Base-by-base conservation (phyloP, 2,113 vertebrate genomes). In the Aldabrachelys gigantea region DNA sequence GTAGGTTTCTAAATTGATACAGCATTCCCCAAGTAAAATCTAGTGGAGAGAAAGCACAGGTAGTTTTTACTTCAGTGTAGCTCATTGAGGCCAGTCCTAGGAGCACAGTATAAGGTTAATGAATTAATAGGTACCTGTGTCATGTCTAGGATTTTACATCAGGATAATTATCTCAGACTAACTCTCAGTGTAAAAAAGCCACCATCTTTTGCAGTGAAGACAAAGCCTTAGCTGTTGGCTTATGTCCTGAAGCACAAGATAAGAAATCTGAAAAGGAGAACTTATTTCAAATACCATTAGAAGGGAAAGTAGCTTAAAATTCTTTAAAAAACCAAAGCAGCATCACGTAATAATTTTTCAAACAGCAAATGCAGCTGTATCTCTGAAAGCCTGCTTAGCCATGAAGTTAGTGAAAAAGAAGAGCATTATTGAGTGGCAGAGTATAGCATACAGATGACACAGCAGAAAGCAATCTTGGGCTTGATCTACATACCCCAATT, bases 71-170 rank as follows among this genome's bases (percentile, higher is more conserved):
- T 49, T 6, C 44, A 27, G 41, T 65, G 1, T 0, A 2, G 16
- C 41, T 49, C 5, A 2, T 29, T 7, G 4, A 47, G 25, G 22
- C 3, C 38, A 81, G n/a, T 8, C 49, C 57, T 17, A 83, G 75
- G 22, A 0, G 5, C n/a, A 22, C 62, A 4, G 3, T 1, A 16
- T 10, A 12, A 24, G 10, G 1, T 35, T 16, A 75, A 59, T 24
- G 75, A 3, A 53, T 57, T 4, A 62, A 22, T 41, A 52, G 49
- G 2, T 83, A 31, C 87, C 87, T 31, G 79, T 80, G 83, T 78
- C 54, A 27, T 1, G 4, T 29, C 29, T 11, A 44, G 27, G 85
- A 38, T 35, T 17, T 79, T 2, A 0, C 69, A 3, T 24, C 2
- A 75, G 22, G 91, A 54, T 22, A 8, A 8, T 54, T 54, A 54